These are phyloP conservation scores for Acropora tenuis DNA, from an alignment of 64 coral and sea anemone species.

Conservation along the genomic window DNA sequence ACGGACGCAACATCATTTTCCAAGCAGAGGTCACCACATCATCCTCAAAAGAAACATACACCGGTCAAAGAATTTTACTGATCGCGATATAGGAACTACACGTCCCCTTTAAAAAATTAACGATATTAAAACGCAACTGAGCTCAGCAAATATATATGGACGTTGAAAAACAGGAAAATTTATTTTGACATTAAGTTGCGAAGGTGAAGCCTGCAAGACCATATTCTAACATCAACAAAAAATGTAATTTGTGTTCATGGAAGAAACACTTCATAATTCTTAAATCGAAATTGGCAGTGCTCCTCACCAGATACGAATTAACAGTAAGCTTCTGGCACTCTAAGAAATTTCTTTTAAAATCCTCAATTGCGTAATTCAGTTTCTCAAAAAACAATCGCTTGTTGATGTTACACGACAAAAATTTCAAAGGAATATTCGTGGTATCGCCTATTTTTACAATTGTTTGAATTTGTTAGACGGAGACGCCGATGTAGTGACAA, in stretches of 20 bases:
- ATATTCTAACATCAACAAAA: not conserved
- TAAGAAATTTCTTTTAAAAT: not conserved
- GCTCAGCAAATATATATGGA: conserved; percentile 55
- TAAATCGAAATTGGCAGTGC: not conserved
- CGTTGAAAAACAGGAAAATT: conserved; percentile 40
- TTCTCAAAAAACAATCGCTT: too few relatives aligned
- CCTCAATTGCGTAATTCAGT: too few relatives aligned
- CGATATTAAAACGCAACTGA: conserved; percentile 40
- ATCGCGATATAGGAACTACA: conserved; percentile 38
- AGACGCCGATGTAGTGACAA: too few relatives aligned
- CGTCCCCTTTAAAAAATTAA: conserved; percentile 55
- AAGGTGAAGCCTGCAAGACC: conserved; percentile 6
- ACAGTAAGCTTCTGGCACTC: conserved; percentile 5
- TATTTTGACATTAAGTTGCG: not conserved
- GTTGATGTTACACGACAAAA: too few relatives aligned
- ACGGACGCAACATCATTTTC: conserved; percentile 24
- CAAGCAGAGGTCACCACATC: conserved; percentile 47
- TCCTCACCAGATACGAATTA: conserved; percentile 25
- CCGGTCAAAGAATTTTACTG: conserved; percentile 35
- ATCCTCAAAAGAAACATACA: conserved; percentile 38
- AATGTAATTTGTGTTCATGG: too few relatives aligned
- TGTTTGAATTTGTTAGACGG: not conserved
- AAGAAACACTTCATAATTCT: too few relatives aligned
- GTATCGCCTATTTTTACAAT: not conserved
- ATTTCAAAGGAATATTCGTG: too few relatives aligned